These are phyloP conservation scores for Actias luna DNA, from an alignment of 2,888 invertebrate genomes.

Conservation along the genomic window DNA sequence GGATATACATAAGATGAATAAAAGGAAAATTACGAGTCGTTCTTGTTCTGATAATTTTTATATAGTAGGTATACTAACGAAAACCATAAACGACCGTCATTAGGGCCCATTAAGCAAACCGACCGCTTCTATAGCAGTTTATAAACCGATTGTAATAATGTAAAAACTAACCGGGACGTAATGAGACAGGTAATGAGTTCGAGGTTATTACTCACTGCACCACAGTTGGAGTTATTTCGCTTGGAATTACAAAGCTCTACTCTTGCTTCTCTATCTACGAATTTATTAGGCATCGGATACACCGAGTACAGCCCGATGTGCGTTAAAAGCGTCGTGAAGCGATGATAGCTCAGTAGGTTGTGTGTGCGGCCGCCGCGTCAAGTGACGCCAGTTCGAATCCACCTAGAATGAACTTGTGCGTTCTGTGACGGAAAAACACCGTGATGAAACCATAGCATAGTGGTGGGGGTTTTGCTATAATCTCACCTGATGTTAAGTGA, in stretches of 20 bases:
- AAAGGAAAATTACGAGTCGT: no score
- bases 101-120: background rate
- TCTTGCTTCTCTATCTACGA: background rate
- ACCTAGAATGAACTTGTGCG: no score
- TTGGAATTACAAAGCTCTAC: background rate
- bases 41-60: background rate
- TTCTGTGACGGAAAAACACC: no score
- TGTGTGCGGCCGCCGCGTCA: no score
- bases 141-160: background rate
- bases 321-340: no score
- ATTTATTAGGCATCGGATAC: background rate
- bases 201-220: background rate
- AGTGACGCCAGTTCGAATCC: no score
- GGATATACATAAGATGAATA: no score
- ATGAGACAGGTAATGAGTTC: background rate
- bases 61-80: background rate
- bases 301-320: background rate
- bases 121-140: background rate
- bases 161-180: background rate
- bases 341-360: no score
- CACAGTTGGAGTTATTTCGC: constrained; percentile 2
- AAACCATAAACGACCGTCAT: background rate
- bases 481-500: no score
- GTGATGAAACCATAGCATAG: no score
- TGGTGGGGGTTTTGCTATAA: no score